Evolutionary conservation across 2,888 invertebrate genomes (phyloP).

Genomic region (Matsumyia berberina): DNA sequence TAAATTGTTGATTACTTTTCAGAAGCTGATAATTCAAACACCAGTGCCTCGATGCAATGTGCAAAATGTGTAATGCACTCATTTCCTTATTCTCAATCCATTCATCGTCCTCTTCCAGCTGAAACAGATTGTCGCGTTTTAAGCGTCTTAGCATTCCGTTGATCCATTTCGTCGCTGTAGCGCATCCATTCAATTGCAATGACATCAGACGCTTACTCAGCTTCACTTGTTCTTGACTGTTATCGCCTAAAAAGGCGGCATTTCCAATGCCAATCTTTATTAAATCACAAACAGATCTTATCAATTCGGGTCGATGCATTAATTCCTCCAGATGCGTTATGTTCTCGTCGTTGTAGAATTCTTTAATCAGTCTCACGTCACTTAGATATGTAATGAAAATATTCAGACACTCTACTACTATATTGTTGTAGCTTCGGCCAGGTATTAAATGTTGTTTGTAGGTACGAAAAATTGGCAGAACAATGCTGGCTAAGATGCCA

Average conservation of each 20-base stretch:
- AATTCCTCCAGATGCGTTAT: constrained; percentile 82
- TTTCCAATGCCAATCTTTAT: constrained; percentile 83
- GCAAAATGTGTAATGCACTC: constrained; percentile 80
- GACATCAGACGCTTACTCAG: constrained; percentile 81
- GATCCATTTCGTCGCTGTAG: constrained; percentile 79
- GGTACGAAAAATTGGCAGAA: constrained; percentile 82
- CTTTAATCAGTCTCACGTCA: constrained; percentile 82
- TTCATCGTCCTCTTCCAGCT: constrained; percentile 78
- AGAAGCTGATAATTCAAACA: constrained; percentile 82
- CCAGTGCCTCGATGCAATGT: constrained; percentile 82
- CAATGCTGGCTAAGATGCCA: constrained; percentile 82
- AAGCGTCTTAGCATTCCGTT: constrained; percentile 79
- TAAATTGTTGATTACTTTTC: constrained; percentile 81
- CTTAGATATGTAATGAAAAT: constrained; percentile 82
- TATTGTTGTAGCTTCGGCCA: constrained; percentile 32
- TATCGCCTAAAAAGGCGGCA: constrained; percentile 82
- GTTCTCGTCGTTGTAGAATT: constrained; percentile 83
- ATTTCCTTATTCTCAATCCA: constrained; percentile 74
- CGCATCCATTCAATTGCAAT: constrained; percentile 81
- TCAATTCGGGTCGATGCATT: constrained; percentile 80
- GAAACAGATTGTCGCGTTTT: constrained; percentile 69
- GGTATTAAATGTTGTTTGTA: constrained; percentile 77
- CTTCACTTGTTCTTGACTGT: constrained; percentile 79
- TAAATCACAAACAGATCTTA: constrained; percentile 82
- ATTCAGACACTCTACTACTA: constrained; percentile 82